Evolutionary conservation across 2,797 vertebrate species (phyloP).

Genomic region (Catamblyrhynchus diadema): DNA sequence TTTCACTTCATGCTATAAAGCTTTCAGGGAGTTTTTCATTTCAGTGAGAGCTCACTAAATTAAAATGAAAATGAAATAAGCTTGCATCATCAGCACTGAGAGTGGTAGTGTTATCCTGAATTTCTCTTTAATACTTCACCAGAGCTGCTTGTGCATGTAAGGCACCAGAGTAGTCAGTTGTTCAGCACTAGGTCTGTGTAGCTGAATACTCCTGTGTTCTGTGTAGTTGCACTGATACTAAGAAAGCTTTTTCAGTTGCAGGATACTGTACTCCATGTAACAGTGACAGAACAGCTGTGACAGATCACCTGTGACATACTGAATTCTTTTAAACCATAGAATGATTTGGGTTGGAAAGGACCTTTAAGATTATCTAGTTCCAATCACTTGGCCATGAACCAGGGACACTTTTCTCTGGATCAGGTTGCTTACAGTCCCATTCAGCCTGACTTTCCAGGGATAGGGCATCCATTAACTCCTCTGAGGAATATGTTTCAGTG

Average conservation of each 20-base stretch:
- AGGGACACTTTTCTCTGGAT: background rate
- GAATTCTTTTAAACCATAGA: background rate
- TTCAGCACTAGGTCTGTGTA: background rate
- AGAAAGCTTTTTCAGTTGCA: background rate
- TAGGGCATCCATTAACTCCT: background rate
- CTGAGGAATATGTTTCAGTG: background rate
- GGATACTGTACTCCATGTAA: background rate
- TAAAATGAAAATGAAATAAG: constrained; percentile 43
- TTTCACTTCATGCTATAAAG: constrained; percentile 37
- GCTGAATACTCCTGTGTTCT: background rate
- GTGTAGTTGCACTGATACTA: background rate
- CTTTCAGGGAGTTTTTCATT: constrained; percentile 19
- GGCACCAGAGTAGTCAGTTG: background rate
- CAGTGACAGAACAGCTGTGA: background rate
- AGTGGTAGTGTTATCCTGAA: background rate
- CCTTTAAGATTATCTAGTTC: background rate
- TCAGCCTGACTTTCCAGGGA: background rate
- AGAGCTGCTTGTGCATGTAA: background rate
- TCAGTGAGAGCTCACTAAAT: constrained; percentile 18
- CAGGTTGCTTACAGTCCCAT: background rate
- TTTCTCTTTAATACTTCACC: background rate
- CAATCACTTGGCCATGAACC: background rate
- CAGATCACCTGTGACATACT: background rate
- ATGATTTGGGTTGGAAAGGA: background rate
- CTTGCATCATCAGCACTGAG: background rate